These are phyloP conservation scores for Heterochromis multidens DNA, from an alignment of 2,113 vertebrate genomes.

Conservation along the genomic window DNA sequence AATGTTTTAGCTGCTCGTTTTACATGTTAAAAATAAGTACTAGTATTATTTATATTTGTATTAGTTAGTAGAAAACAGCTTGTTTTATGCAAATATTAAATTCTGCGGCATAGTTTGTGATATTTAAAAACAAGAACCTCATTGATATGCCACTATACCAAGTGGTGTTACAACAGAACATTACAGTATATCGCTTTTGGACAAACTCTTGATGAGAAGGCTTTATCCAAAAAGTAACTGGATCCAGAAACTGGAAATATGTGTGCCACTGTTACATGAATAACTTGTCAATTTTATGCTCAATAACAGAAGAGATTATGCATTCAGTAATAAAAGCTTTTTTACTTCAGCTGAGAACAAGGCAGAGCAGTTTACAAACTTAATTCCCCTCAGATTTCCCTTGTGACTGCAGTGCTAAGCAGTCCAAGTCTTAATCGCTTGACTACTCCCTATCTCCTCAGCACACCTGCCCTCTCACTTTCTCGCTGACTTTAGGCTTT, in stretches of 20 bases:
- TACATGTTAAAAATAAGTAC: neutral
- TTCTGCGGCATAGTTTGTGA: neutral
- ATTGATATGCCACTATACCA: neutral
- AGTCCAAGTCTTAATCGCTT: constrained; percentile 70
- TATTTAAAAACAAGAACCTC: neutral
- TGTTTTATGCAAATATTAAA: neutral
- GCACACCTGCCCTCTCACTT: constrained; percentile 69
- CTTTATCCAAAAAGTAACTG: neutral
- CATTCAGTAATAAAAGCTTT: constrained; percentile 60
- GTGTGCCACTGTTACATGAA: neutral
- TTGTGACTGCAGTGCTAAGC: constrained; percentile 64
- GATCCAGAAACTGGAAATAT: neutral
- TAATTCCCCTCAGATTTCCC: constrained; percentile 77
- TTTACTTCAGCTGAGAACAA: constrained; percentile 59
- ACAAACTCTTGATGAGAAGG: neutral
- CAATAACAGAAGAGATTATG: constrained; percentile 65
- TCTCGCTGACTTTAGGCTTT: constrained; percentile 59
- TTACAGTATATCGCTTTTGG: neutral
- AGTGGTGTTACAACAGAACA: neutral
- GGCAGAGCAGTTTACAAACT: constrained; percentile 71
- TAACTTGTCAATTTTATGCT: constrained; percentile 48
- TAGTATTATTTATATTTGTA: neutral
- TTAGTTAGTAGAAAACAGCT: neutral
- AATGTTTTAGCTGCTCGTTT: neutral
- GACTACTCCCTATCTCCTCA: constrained; percentile 68